Base-by-base conservation (phyloP, 64 coral and sea anemone species). In the Cladopsammia gracilis region DNA sequence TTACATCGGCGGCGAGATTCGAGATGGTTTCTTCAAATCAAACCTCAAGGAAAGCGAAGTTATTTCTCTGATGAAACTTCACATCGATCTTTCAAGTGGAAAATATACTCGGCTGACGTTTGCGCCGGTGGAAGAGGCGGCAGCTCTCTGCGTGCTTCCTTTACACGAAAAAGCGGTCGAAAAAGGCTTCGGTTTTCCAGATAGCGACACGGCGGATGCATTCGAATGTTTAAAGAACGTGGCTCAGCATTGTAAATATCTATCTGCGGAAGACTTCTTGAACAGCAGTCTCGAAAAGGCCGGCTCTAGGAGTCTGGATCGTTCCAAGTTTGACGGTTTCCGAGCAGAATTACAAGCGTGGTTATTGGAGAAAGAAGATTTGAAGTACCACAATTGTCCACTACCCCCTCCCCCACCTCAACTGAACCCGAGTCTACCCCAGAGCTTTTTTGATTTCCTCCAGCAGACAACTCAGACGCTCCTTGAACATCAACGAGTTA, bases 161-260 rank as follows among this genome's bases (percentile, higher is more conserved):
- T 26, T 82, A 9, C 25, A 82, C 25, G 18, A 25, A 2, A 82
- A 82, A 43, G 45, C 78, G 3, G 16, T 82, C 7, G 59, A 64
- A 18, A 82, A 82, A 82, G 78, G 78, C 14, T 82, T 64, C 3
- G 58, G 25, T 47, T 82, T 82, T 10, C 78, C 78, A 0, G 78
- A 82, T 46, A 62, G 23, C 15, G 58, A 82, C 5, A 82, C 78
- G 8, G 58, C 57, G 18, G 45, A 82, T 64, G 78, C 78, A 58
- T 82, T 82, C 59, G 58, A 82, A 13, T 82, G 42, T 64, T 82
- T 82, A 5, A 62, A 59, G 78, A 57, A 61, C 64, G 78, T 82
- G 13, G 78, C 78, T 8, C 78, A 82, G 34, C 43, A 64, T 11
- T 64, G 58, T 60, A 57, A 56, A 20, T 64, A 64, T 82, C 6